phyloP scores from a whole-genome alignment of 2,888 invertebrate species.

The Athalia rosae region DNA sequence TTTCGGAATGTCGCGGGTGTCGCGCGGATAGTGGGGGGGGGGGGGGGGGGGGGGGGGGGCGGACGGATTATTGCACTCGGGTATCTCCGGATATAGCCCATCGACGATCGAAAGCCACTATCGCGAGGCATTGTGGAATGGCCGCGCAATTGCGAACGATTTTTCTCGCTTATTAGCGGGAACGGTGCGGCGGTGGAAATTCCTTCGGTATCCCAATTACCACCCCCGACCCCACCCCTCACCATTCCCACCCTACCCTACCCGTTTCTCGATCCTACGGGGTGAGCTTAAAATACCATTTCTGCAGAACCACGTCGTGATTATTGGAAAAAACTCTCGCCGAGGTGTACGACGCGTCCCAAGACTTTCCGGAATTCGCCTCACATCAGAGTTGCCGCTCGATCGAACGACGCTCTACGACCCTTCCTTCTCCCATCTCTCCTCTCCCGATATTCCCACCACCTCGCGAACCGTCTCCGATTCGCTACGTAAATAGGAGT shows the following conservation, averaged over 20 bases:
- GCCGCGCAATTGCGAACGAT: not conserved
- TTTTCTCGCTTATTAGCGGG: slow-evolving; percentile 35
- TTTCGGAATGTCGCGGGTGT: not conserved
- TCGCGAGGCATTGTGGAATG: not conserved
- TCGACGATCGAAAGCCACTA: not conserved
- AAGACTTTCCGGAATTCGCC: slow-evolving; percentile 35
- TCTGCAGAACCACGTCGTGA: slow-evolving; percentile 17
- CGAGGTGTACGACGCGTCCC: slow-evolving; percentile 22
- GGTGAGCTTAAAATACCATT: slow-evolving; percentile 29
- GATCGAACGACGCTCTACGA: slow-evolving; percentile 32
- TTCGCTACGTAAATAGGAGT: slow-evolving; percentile 13
- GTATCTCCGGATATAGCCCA: not conserved
- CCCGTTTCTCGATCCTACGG: slow-evolving; percentile 1
- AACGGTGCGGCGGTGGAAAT: not conserved
- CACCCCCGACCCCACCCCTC: no score
- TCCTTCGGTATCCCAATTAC: not conserved
- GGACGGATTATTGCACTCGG: not conserved
- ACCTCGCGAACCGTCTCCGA: slow-evolving; percentile 49
- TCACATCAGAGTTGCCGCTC: slow-evolving; percentile 32
- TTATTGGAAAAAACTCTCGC: slow-evolving; percentile 36
- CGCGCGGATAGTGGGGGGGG: no score
- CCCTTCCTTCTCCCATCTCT: slow-evolving; percentile 28
- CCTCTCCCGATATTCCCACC: slow-evolving; percentile 44
- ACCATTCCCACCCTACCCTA: no score
- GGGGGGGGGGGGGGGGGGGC: no score